Evolutionary conservation across 2,888 invertebrate genomes (phyloP), one percentile per base, ranked within the genome.

Genomic region (Pecten maximus): DNA sequence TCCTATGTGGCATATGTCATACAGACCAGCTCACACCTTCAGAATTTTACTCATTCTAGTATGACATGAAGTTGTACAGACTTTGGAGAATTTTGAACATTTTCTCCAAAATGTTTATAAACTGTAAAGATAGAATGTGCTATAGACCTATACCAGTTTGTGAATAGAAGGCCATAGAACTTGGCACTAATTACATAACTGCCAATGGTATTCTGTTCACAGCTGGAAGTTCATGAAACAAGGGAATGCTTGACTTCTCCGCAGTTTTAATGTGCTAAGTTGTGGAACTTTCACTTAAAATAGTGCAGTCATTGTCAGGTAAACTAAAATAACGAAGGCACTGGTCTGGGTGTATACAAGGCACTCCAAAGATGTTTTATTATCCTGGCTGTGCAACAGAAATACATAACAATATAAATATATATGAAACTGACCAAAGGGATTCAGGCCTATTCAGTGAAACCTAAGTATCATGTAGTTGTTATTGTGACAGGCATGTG

Each of bases 101-200:
- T 48, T 74, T 74, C 35, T 74, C 74, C 0, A 74, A 74, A 74
- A 60, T 60, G 60, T 74, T 74, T 74, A 28, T 35, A 74, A 74
- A 74, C 15, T 35, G 28, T 74, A 74, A 35, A 35, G 28, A 74
- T 35, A 23, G 35, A 74, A 28, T 74, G 74, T 74, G 74, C 74
- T 35, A 74, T 74, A 12, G 0, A 74, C 74, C 12, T 54, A 19
- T 54, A 23, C 19, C 74, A 12, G 8, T 8, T 0, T 8, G 74
- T 35, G 28, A 74, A 74, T 12, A 35, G 28, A 35, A 74, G n/a
- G 74, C 74, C 74, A 1, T 74, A 74, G 74, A 74, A 28, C 12
- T 8, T 74, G 74, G 35, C 74, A 74, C 74, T 74, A 74, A 74
- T 74, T 35, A 74, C 74, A 74, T 74, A 35, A 74, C 74, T 74